A percentile compares a stretch with the other conserved stretches of the same genome.
These are phyloP conservation scores for Hapalemur alaotrensis DNA, from an alignment of 2,797 vertebrate genomes.

Conservation along the genomic window DNA sequence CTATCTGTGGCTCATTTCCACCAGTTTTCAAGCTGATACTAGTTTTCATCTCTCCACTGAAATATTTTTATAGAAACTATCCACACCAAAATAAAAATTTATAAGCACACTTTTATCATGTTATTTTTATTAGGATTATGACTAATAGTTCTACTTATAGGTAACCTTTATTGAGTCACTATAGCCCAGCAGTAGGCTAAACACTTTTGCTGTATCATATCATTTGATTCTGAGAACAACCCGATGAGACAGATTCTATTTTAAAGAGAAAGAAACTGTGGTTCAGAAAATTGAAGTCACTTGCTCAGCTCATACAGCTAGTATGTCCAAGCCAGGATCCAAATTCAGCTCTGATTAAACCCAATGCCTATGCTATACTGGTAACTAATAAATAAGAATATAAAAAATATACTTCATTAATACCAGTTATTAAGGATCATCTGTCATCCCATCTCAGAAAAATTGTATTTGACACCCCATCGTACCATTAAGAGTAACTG, in stretches of 20 bases:
- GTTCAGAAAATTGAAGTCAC: not conserved
- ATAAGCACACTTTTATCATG: not conserved
- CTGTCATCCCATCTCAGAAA: not conserved
- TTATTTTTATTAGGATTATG: not conserved
- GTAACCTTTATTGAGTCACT: not conserved
- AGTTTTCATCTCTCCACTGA: conserved; percentile 47
- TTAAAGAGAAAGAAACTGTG: not conserved
- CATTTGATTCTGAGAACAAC: conserved; percentile 36
- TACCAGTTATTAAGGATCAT: not conserved
- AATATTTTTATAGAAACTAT: conserved; percentile 5
- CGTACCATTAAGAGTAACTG: not conserved
- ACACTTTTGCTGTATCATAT: not conserved
- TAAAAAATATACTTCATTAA: not conserved
- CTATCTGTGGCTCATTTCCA: conserved; percentile 26
- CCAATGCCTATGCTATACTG: not conserved
- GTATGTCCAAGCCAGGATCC: not conserved
- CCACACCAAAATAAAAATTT: conserved; percentile 24
- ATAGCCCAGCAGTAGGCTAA: not conserved
- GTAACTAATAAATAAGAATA: not conserved
- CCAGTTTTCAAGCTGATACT: not conserved
- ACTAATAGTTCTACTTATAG: not conserved
- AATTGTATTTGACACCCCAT: not conserved
- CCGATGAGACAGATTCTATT: not conserved
- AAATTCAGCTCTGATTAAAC: not conserved
- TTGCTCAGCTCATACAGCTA: not conserved